Conservation (phyloP, 2,888 invertebrate genomes). For the Polymixis lichenea region DNA sequence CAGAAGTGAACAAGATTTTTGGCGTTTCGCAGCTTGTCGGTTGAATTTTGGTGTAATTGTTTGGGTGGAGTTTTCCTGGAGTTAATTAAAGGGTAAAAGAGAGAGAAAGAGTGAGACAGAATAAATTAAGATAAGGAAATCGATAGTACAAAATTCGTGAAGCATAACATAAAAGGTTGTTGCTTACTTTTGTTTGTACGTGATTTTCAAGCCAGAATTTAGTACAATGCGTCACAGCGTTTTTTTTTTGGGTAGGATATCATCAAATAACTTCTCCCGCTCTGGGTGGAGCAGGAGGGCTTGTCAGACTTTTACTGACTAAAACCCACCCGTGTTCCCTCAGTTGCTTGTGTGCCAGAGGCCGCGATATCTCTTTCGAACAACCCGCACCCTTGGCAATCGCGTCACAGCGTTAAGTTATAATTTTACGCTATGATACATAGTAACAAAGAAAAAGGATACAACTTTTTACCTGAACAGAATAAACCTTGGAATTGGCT, state of each 20-base stretch:
- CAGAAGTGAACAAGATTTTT: slow-evolving; percentile 49
- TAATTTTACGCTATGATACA: no score
- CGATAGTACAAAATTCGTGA: background rate
- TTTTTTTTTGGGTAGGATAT: no score
- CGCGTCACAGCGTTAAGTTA: no score
- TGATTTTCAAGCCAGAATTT: background rate
- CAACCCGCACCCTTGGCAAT: no score
- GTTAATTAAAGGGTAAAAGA: slow-evolving; percentile 27
- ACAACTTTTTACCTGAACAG: background rate
- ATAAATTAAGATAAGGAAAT: background rate
- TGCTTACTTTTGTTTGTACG: background rate
- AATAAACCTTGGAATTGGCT: background rate
- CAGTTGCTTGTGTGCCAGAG: no score
- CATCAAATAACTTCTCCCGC: no score
- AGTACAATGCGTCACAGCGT: background rate
- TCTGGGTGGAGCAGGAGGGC: no score
- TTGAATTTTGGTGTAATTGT: slow-evolving; percentile 44
- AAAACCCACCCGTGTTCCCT: no score
- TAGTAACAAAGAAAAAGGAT: no score
- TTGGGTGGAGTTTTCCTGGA: slow-evolving; percentile 20
- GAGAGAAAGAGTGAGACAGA: background rate
- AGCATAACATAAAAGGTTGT: background rate
- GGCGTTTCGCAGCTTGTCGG: slow-evolving; percentile 29
- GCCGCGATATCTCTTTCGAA: no score
- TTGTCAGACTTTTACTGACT: no score